Base-by-base conservation (phyloP, 2,113 vertebrate genomes). In the Hydrochoerus hydrochaeris region DNA sequence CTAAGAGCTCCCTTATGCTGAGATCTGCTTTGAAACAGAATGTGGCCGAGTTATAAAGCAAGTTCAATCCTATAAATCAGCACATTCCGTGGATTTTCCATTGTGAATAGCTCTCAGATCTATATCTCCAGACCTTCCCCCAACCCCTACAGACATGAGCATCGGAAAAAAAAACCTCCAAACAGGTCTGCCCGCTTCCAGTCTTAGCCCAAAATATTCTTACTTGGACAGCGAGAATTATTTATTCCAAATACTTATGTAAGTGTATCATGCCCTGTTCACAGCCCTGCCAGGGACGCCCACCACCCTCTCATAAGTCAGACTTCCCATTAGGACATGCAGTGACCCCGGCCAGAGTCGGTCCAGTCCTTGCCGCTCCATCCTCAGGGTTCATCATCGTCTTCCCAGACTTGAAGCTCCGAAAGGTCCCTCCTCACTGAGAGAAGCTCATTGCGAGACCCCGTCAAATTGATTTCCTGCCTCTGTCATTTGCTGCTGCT, bases 21-120 rank as follows among this genome's bases (percentile, higher is more conserved):
- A 35, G 35, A 65, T 85, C 63, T 78, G 20, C 58, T 95, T 85
- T 78, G 81, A 96, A 85, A 95, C 16, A 83, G 60, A 73, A 95
- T 81, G 46, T 93, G 62, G 69, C 52, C 85, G 57, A 94, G 14
- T 86, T 93, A 38, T 58, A 95, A 90, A 88, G 90, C 30, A 32
- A 87, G 30, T 85, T 58, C 38, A 88, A 0, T 46, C 57, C 63
- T 92, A 16, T 65, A 78, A 75, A 77, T 93, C 46, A 63, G 46
- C 35, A 69, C 17, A n/a, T 54, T 82, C 30, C 67, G 38, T 28
- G 24, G 32, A 96, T 84, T 95, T 96, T 75, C 84, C 62, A 5
- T 77, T 46, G 7, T 85, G 82, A 80, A 13, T 17, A 41, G 62
- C 54, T 90, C 81, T 95, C 85, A 97, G 38, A 77, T 85, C 49